phyloP scores from a whole-genome alignment of 2,113 vertebrate genomes.

The Apistogramma diplotaenia region DNA sequence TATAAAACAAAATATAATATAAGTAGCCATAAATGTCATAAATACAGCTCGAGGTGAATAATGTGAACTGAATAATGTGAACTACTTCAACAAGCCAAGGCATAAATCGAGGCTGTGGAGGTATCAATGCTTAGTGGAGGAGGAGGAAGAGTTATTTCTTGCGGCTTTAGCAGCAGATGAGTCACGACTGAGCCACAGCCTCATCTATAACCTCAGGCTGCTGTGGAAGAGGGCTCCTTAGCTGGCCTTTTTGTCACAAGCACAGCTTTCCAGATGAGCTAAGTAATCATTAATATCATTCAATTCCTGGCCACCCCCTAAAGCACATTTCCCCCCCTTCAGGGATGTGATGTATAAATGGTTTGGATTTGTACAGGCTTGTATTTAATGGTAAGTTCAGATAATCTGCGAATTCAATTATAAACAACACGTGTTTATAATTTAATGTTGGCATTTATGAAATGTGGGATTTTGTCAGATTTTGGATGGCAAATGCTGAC shows the following conservation, averaged over 20 bases:
- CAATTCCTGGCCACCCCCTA: background rate
- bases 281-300: background rate
- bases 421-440: background rate
- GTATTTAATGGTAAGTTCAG: no score
- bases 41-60: background rate
- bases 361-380: fast-evolving
- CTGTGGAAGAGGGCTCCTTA: background rate
- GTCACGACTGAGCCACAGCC: background rate
- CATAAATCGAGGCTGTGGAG: background rate
- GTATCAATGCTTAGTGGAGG: background rate
- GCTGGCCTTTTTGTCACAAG: background rate
- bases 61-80: background rate
- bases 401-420: no score
- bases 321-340: background rate
- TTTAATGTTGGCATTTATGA: background rate
- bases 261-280: background rate
- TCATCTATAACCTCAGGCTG: background rate
- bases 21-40: background rate
- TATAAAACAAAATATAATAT: background rate
- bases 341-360: background rate
- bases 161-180: background rate
- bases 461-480: background rate
- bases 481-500: background rate
- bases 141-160: background rate
- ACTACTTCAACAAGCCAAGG: background rate